Base-by-base conservation (phyloP, 2,113 vertebrate species). In the Leptosomus discolor region DNA sequence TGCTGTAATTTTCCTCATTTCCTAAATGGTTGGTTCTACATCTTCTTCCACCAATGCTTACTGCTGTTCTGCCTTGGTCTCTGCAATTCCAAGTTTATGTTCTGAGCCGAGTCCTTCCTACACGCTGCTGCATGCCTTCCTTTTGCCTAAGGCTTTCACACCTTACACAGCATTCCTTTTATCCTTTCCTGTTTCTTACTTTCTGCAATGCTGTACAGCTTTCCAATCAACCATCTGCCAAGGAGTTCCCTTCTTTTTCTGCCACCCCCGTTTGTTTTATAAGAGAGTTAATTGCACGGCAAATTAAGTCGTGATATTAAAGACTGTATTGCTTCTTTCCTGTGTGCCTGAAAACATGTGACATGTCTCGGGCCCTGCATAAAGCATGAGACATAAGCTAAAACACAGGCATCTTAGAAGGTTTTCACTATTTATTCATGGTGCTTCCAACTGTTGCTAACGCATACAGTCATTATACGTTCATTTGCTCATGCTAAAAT, bases 401-500 rank as follows among this genome's bases (percentile, higher is more conserved):
- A 36, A 80, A 20, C 36, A 8, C 10, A 10, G 18, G 6, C 27
- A 21, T 23, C 30, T 19, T 34, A 30, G 19, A n/a, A 24, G 11
- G 9, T 10, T 54, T 77, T 65, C 39, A 43, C 10, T 67, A 12
- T 21, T 78, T 50, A 50, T 13, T 63, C 0, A 0, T 21, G 29
- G 11, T 50, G 36, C 36, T 82, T 60, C 46, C n/a, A 17, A 1
- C 20, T 20, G 13, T 68, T 79, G 32, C 18, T 10, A 8, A 22
- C 2, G 0, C 67, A 14, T 4, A 23, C 5, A 1, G 5, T 37
- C 12, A 0, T 17, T 19, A 34, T 34, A 26, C 0, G 4, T 61
- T 68, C 4, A 10, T n/a, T 54, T 43, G 61, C 20, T 81, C 7
- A 12, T 18, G 26, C 12, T 74, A 10, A 54, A 70, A 11, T 37